Evolutionary conservation across 2,888 invertebrate genomes (phyloP), one percentile per base, ranked within the genome.

Genomic region (Ormyrus labotus): DNA sequence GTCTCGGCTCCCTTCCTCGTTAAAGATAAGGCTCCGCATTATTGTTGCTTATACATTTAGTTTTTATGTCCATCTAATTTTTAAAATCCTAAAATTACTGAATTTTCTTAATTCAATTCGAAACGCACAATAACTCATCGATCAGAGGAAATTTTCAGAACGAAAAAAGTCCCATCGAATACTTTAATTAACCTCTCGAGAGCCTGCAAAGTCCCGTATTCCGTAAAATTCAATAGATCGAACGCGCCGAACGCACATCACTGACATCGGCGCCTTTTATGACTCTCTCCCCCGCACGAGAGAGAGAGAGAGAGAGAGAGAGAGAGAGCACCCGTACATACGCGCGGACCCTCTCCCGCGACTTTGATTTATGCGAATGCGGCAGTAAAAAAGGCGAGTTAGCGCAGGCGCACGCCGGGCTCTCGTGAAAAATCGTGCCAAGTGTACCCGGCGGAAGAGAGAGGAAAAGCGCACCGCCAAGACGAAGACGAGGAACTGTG

Each of bases 331-430:
- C 19, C 19, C 19, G 19, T 19, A 19, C 19, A 19, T 13, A 65
- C n/a, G n/a, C 65, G 19, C 19, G 19, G 19, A 19, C 19, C 19
- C 19, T 19, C 19, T 19, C 19, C 2, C n/a, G 48, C 51, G 45
- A 75, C 74, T 67, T 75, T 75, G 74, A 75, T 75, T 75, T 67
- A 75, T 75, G 65, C 74, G 60, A 45, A 57, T 50, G 11, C 48
- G 65, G 51, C 6, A 19, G 50, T 71, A 61, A 71, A 71, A 71
- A 71, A 61, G 51, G 19, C 53, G 63, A 69, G 58, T 69, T 69
- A 5, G 47, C 8, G 58, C 19, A 19, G 19, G 19, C 19, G 19
- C 19, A 19, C 19, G 1, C 45, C 6, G 48, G 10, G 48, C 19
- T 19, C 19, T 60, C 64, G 57, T 19, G 64, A 73, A 73, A 73